Percentiles rank a stretch among this genome's conserved stretches.
Conservation (phyloP, 2,888 invertebrate genomes). For the Hypomecis atomaria region DNA sequence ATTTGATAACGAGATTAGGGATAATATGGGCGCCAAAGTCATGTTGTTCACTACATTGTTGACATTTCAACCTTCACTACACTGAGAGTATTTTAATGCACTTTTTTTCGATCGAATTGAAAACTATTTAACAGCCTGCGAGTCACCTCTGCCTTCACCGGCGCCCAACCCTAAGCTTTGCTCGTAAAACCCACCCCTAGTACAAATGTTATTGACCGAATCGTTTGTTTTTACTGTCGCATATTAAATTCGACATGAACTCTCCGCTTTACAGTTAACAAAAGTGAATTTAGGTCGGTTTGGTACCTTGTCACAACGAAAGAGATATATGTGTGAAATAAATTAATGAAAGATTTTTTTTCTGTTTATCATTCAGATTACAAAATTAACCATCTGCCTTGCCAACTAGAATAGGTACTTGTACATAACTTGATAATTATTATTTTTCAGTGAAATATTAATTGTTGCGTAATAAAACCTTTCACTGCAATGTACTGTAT, state of each 20-base stretch:
- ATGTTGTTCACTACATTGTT: not conserved
- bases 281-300: conserved; percentile 14
- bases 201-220: conserved; percentile 58
- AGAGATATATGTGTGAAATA: not conserved
- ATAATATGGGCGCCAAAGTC: too few relatives aligned
- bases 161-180: conserved; percentile 19
- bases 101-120: not conserved
- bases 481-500: too few relatives aligned
- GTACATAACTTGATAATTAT: too few relatives aligned
- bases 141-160: conserved; percentile 5
- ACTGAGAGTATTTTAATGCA: not conserved
- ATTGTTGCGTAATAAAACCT: too few relatives aligned
- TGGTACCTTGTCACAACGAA: conserved; percentile 18
- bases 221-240: conserved; percentile 62
- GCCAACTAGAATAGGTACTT: too few relatives aligned
- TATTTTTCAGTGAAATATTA: too few relatives aligned
- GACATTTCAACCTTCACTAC: not conserved
- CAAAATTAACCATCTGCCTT: too few relatives aligned
- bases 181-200: conserved; percentile 61
- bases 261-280: conserved; percentile 38
- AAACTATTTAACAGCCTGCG: conserved; percentile 3
- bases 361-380: too few relatives aligned
- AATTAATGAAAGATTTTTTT: not conserved
- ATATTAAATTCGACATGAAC: conserved; percentile 64
- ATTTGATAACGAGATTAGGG: too few relatives aligned